These are phyloP conservation scores for Rhynchophorus ferrugineus DNA, from an alignment of 1,140 invertebrate genomes.

Conservation along the genomic window DNA sequence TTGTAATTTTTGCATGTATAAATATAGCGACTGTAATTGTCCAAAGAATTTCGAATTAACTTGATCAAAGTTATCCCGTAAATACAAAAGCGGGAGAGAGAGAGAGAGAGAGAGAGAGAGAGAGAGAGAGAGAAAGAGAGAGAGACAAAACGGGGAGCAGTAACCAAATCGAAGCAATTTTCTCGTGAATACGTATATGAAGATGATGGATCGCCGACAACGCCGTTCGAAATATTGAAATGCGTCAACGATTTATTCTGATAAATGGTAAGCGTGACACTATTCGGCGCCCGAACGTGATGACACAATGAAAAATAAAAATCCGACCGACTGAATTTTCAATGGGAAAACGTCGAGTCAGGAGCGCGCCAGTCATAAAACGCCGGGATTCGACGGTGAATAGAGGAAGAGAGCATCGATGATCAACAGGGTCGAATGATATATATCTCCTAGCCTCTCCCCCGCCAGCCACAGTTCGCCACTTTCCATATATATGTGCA, in stretches of 20 bases:
- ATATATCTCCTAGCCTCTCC: slow-evolving; percentile 2
- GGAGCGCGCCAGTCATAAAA: slow-evolving; percentile 12
- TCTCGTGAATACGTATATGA: too few species aligned
- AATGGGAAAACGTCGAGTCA: slow-evolving; percentile 20
- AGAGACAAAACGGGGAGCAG: too few species aligned
- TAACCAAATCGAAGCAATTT: too few species aligned
- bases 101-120: too few species aligned
- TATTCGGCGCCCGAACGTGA: slow-evolving; percentile 15
- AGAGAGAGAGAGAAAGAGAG: too few species aligned
- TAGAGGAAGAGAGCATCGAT: slow-evolving; percentile 9
- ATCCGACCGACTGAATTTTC: slow-evolving; percentile 13
- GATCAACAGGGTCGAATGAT: slow-evolving; percentile 9
- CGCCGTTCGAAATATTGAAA: slow-evolving; percentile 6
- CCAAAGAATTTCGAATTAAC: too few species aligned
- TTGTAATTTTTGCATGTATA: too few species aligned
- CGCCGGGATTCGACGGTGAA: slow-evolving; percentile 13
- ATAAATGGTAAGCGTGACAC: slow-evolving; percentile 16
- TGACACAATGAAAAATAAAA: slow-evolving; percentile 19
- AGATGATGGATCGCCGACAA: slow-evolving; percentile 14
- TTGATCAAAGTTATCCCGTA: too few species aligned
- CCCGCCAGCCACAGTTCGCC: too few species aligned
- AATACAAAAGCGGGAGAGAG: too few species aligned
- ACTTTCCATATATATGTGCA: too few species aligned
- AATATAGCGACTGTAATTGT: too few species aligned
- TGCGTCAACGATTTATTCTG: slow-evolving; percentile 15